Percentiles rank a stretch among this genome's conserved stretches.
These are phyloP conservation scores for Canis aureus DNA, from an alignment of 2,113 vertebrate species.

Conservation along the genomic window DNA sequence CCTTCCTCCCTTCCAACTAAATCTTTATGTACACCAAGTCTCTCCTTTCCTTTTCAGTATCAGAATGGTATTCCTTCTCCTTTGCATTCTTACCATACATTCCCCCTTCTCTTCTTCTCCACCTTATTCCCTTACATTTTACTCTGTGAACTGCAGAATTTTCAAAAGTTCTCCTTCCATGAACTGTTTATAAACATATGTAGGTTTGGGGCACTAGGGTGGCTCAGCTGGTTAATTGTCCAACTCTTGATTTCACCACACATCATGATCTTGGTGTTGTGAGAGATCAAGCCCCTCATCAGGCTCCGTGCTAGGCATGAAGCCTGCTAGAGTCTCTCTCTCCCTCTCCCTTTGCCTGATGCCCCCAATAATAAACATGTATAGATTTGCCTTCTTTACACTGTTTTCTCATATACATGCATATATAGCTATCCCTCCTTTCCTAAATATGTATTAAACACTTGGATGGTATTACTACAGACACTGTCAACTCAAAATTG, in stretches of 20 bases:
- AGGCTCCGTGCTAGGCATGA: neutral
- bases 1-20: neutral
- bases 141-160: neutral
- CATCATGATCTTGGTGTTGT: neutral
- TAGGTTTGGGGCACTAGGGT: neutral
- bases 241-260: neutral
- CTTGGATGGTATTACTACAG: neutral
- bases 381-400: neutral
- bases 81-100: neutral
- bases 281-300: neutral
- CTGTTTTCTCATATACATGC: neutral
- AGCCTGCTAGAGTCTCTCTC: neutral
- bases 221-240: neutral
- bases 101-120: neutral
- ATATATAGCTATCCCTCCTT: neutral
- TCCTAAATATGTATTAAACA: neutral
- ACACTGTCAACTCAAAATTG: neutral
- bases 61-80: neutral
- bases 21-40: neutral
- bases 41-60: neutral
- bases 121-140: neutral
- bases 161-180: neutral
- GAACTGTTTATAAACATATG: neutral
- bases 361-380: neutral
- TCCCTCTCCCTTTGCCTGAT: neutral